Evolutionary conservation across 92 coral and sea anemone genomes (phyloP), one percentile per base, ranked within the genome.

Genomic region (Zoanthus gigantus): DNA sequence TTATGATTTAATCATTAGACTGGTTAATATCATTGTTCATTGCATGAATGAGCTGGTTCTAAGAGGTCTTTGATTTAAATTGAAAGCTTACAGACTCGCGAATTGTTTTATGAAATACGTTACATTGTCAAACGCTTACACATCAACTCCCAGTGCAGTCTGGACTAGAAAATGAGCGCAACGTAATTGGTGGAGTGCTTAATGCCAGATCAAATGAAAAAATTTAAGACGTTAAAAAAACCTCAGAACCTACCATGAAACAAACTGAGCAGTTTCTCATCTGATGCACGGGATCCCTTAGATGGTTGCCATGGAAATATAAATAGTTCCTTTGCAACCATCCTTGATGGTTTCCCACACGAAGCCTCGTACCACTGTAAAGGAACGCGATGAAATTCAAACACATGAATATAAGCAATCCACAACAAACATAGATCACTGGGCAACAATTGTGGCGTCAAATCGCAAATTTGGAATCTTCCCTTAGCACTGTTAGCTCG

Each of bases 271-370:
- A 97, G 87, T 84, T 94, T 95, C 69, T 96, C 90, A 18, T 90
- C 88, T 4, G 96, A 83, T 44, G 94, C 93, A 56, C 86, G 79
- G 17, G 99, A 93, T 76, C 96, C 96, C 76, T 91, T 90, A 37
- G 94, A 91, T 53, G 97, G 97, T 91, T 93, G 93, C 99, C 99
- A 97, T 48, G 99, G 98, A 78, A 97, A 97, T 82, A 97, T 95
- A 80, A 97, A 94, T 5, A 84, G 78, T 46, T 94, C 96, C 93
- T 95, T 95, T 28, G 94, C 76, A 34, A 95, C 95, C 94, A 97
- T 97, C 82, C 94, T 92, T 16, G 98, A 88, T 17, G 99, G 99
- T 42, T 78, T 86, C 45, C 95, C 91, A 44, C 86, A 68, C 10
- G 90, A 77, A 7, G 95, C 96, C 68, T 95, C 98, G 86, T 92